A percentile compares a stretch with the other conserved stretches of the same genome.
Evolutionary conservation across 2,113 vertebrate species (phyloP).

Genomic region (Beaufortia kweichowensis): DNA sequence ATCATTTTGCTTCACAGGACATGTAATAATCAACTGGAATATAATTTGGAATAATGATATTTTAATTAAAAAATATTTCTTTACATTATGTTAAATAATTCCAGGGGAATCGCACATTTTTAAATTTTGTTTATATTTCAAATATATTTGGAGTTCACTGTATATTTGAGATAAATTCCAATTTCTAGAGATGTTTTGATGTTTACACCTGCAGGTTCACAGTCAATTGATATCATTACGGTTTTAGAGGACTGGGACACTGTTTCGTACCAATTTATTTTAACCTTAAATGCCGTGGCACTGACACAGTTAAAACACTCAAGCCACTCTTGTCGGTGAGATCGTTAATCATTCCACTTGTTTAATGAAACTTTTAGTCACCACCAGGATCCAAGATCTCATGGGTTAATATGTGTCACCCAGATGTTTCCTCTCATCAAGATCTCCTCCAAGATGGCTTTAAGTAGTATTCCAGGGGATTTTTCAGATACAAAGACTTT

Average conservation of each 20-base stretch:
- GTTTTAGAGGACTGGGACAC: neutral
- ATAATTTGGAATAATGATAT: no score
- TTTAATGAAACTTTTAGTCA: slow-evolving; percentile 13
- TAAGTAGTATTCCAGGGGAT: neutral
- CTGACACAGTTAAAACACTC: slow-evolving; percentile 12
- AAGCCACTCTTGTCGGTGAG: neutral
- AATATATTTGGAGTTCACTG: no score
- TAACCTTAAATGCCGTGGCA: neutral
- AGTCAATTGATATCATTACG: neutral
- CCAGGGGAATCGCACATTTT: no score
- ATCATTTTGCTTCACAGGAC: no score
- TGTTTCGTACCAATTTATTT: neutral
- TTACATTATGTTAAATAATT: no score
- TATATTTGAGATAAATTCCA: neutral
- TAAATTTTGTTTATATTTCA: no score
- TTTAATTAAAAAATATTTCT: no score
- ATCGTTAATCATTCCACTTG: slow-evolving; percentile 8
- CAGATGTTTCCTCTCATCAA: slow-evolving; percentile 13
- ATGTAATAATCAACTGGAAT: no score
- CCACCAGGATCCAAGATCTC: slow-evolving; percentile 9
- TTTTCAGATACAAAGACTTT: slow-evolving; percentile 23
- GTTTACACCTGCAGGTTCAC: neutral
- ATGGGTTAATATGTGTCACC: slow-evolving; percentile 6
- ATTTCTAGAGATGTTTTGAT: neutral
- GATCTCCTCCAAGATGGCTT: neutral